Evolutionary conservation across 2,113 vertebrate genomes (phyloP).

Genomic region (Hippocampus barbouri): DNA sequence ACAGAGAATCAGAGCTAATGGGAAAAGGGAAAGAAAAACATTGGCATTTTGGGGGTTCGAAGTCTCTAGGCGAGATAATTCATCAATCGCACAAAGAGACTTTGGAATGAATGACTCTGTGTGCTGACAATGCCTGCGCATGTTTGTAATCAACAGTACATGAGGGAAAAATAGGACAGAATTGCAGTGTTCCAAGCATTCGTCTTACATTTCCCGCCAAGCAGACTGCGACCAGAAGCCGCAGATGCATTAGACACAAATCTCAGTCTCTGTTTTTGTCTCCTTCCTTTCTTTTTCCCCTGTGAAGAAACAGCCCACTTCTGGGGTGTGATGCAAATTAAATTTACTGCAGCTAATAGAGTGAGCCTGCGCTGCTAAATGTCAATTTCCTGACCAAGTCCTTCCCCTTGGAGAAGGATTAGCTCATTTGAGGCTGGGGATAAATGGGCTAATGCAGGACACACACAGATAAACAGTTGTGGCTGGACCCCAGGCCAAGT

Average conservation of each 20-base stretch:
- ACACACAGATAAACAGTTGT: slow-evolving; percentile 75
- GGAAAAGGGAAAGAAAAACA: slow-evolving; percentile 40
- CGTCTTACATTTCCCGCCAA: slow-evolving; percentile 65
- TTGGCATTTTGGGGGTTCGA: slow-evolving; percentile 45
- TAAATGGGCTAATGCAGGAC: slow-evolving; percentile 75
- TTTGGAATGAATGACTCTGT: slow-evolving; percentile 52
- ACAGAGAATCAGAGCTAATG: slow-evolving; percentile 45
- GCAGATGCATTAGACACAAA: slow-evolving; percentile 66
- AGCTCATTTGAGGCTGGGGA: slow-evolving; percentile 74
- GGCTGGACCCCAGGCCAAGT: slow-evolving; percentile 67
- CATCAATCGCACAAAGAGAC: slow-evolving; percentile 56
- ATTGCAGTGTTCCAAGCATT: slow-evolving; percentile 48
- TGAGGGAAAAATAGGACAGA: slow-evolving; percentile 55
- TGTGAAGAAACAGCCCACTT: slow-evolving; percentile 69
- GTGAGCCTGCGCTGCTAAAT: slow-evolving; percentile 77
- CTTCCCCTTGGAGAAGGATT: slow-evolving; percentile 79
- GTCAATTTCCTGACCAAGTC: slow-evolving; percentile 80
- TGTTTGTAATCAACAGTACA: slow-evolving; percentile 64
- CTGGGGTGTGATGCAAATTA: slow-evolving; percentile 77
- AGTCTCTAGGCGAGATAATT: slow-evolving; percentile 54
- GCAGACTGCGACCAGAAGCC: slow-evolving; percentile 65
- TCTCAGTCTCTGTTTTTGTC: slow-evolving; percentile 26
- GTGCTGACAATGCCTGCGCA: slow-evolving; percentile 59
- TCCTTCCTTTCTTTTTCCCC: slow-evolving; percentile 20
- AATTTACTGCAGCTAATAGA: slow-evolving; percentile 82